Base-by-base conservation (phyloP, 2,888 invertebrate species). In the Catotricha subobsoleta region DNA sequence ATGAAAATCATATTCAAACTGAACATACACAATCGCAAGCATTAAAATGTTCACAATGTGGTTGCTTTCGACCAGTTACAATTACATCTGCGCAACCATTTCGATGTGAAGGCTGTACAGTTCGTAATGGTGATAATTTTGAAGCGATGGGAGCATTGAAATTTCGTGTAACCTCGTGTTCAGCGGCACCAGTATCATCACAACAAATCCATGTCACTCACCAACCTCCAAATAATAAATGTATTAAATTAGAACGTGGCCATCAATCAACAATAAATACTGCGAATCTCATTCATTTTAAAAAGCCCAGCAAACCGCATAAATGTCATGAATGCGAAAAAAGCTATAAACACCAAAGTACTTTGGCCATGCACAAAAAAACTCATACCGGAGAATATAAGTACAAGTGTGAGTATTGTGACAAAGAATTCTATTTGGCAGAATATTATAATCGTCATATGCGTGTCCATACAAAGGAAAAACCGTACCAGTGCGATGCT, bases 341-440 rank as follows among this genome's bases (percentile, higher is more conserved):
- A 46, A 59, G 59, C 19, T 60, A 60, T 45, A 60, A 60, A 47
- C 59, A 60, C 29, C 58, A 57, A 41, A 58, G 58, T 46, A 60
- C 60, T 41, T 48, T 60, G 49, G 54, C 57, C 39, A 59, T 59
- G 58, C 60, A 60, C 48, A 56, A 58, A 45, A 60, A 59, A 50
- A 55, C 58, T 39, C 60, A 60, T 49, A 53, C 56, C 45, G 60
- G 60, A 51, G 60, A 60, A 53, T 58, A 58, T 55, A 60, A 60
- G 59, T 60, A 59, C 19, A 36, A 39, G 15, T 43, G 43, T 16
- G 29, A 40, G 18, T 43, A 35, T 30, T 43, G 43, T 15, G 23
- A 29, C 1, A 43, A 43, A 29, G 23, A 28, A 16, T 41, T 41
- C 16, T 41, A 35, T 16, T 12, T 33, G 1, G 13, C 25, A 8